Evolutionary conservation across 2,797 vertebrate species (phyloP).

Genomic region (Micrastur ruficollis): DNA sequence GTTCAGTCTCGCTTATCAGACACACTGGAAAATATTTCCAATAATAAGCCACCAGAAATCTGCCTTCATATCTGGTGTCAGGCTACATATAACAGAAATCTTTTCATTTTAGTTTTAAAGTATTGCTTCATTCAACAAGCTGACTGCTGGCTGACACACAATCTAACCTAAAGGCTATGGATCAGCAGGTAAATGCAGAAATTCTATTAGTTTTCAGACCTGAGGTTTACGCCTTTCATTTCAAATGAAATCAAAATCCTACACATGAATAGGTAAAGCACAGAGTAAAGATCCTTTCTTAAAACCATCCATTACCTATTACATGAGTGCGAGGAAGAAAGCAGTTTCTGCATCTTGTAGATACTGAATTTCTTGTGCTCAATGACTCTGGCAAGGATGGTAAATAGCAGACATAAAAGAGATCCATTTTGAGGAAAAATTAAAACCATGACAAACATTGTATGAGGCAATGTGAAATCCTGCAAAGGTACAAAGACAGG

Average conservation of each 20-base stretch:
- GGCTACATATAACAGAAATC: constrained; percentile 63
- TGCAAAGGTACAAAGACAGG: constrained; percentile 44
- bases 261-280: constrained; percentile 68
- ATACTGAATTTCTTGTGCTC: constrained; percentile 58
- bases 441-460: constrained; percentile 57
- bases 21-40: constrained; percentile 65
- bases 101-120: constrained; percentile 75
- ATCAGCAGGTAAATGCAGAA: constrained; percentile 77
- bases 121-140: constrained; percentile 68
- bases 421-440: constrained; percentile 63
- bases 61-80: constrained; percentile 58
- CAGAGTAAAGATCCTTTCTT: constrained; percentile 58
- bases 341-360: constrained; percentile 47
- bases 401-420: constrained; percentile 66
- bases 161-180: constrained; percentile 74
- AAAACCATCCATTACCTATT: constrained; percentile 64
- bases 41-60: constrained; percentile 67
- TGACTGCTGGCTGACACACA: constrained; percentile 67
- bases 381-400: constrained; percentile 55
- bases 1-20: constrained; percentile 59
- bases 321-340: constrained; percentile 30
- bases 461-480: constrained; percentile 48
- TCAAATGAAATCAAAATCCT: constrained; percentile 77
- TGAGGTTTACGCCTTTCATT: constrained; percentile 74
- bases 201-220: constrained; percentile 77